Percentiles rank a stretch among this genome's conserved stretches.
Conservation (phyloP, 2,797 vertebrate species). For the Anabacerthia variegaticeps region DNA sequence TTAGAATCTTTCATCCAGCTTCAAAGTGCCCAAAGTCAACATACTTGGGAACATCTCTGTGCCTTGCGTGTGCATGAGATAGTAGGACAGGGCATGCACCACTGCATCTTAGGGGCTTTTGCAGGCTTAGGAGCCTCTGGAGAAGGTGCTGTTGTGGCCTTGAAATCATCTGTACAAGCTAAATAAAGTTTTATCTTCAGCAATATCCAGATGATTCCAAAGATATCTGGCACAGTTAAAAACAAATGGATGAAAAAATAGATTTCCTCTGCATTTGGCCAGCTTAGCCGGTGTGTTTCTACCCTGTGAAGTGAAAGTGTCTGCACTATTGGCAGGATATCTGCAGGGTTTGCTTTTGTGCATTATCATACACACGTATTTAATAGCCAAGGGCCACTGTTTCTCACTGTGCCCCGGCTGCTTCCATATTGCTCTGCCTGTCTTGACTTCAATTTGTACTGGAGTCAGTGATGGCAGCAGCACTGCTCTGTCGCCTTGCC, state of each 20-base stretch:
- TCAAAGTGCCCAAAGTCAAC: neutral
- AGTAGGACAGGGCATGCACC: neutral
- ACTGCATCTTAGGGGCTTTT: neutral
- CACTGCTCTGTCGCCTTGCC: fast-evolving
- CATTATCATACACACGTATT: neutral
- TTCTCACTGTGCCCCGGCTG: neutral
- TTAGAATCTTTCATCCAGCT: neutral
- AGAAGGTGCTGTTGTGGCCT: neutral
- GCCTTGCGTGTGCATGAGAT: fast-evolving
- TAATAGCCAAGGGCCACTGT: neutral
- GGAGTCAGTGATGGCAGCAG: neutral
- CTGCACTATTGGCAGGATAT: neutral
- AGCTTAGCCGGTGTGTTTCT: neutral
- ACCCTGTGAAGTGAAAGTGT: neutral
- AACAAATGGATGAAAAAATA: neutral
- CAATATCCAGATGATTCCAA: neutral
- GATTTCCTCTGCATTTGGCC: neutral
- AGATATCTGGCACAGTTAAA: neutral
- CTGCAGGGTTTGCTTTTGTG: neutral
- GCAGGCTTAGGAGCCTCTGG: neutral
- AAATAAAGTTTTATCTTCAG: neutral
- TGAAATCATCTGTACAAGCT: neutral
- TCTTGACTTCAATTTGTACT: neutral
- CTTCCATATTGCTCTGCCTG: neutral
- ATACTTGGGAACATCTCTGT: neutral